Percentiles rank a stretch among this genome's conserved stretches.
Evolutionary conservation across 2,797 vertebrate genomes (phyloP).

Genomic region (Okamejei kenojei): DNA sequence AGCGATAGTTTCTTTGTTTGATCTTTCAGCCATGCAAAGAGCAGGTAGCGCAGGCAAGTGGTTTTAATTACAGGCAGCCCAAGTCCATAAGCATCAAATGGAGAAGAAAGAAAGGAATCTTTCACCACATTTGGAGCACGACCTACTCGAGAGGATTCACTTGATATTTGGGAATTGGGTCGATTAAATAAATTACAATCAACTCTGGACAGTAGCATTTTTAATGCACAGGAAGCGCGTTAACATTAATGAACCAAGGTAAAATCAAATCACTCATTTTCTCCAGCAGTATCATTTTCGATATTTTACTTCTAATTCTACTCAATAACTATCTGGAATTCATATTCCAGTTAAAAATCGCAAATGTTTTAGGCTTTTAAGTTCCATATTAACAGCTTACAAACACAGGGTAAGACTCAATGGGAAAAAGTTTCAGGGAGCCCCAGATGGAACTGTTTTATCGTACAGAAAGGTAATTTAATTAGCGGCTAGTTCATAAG

Average conservation of each 20-base stretch:
- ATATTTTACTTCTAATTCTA: background rate
- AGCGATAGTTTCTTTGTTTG: background rate
- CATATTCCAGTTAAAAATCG: background rate
- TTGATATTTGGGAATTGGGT: constrained; percentile 14
- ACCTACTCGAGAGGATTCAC: constrained; percentile 16
- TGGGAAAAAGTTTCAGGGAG: background rate
- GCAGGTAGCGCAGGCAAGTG: constrained; percentile 4
- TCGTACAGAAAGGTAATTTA: no score
- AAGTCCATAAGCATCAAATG: constrained; percentile 36
- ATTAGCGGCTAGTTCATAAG: no score
- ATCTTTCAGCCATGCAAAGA: constrained; percentile 33
- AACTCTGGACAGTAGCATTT: background rate
- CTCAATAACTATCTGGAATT: no score
- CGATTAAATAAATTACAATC: background rate
- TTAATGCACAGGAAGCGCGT: background rate
- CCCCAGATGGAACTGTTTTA: background rate
- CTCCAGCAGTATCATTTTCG: background rate
- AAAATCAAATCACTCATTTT: background rate
- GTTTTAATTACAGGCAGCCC: constrained; percentile 37
- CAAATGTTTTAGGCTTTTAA: background rate
- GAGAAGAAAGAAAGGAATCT: constrained; percentile 33
- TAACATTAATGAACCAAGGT: background rate
- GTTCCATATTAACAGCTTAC: background rate
- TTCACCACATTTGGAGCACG: constrained; percentile 26
- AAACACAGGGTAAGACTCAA: background rate